Base-by-base conservation (phyloP, 2,113 vertebrate species). In the Ciconia maguari region DNA sequence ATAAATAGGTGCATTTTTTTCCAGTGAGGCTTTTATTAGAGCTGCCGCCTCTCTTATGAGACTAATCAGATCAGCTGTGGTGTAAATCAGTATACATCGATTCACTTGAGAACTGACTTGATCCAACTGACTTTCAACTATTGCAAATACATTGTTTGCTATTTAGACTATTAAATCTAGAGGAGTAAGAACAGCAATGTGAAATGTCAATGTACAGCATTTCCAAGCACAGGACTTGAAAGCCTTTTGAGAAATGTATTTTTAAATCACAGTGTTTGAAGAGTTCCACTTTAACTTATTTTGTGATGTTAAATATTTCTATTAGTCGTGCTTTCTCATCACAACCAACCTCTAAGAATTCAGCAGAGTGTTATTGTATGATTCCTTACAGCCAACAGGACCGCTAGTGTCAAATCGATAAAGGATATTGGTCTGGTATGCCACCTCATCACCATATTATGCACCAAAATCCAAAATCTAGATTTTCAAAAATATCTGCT, bases 91-190 rank as follows among this genome's bases (percentile, higher is more conserved):
- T 81, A 62, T 36, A 78, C 82, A 51, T 78, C 0, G 26, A 91
- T 78, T 94, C 84, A 80, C 91, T 52, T 85, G 87, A 93, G 87
- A 80, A 80, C 44, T 55, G 70, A 60, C 79, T 95, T 83, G 75
- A 87, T 96, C 48, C 54, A 88, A 84, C 91, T 93, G 84, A 91
- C 94, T 95, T 95, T 91, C 93, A 94, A 13, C 62, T 80, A n/a
- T n/a, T 90, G 46, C 62, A 87, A 85, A 77, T 36, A 44, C 19
- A 55, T 25, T 65, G n/a, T 74, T 93, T 58, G 27, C n/a, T 72
- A 11, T 82, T 68, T 44, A 64, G 46, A 11, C 4, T 89, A 68
- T 87, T 87, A 60, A 94, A 89, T 79, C 38, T n/a, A 32, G 8
- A 77, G 52, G 19, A 16, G 34, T 41, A 79, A 78, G 61, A 64